phyloP scores from a whole-genome alignment of 2,888 invertebrate species.

The Luffia ferchaultella region DNA sequence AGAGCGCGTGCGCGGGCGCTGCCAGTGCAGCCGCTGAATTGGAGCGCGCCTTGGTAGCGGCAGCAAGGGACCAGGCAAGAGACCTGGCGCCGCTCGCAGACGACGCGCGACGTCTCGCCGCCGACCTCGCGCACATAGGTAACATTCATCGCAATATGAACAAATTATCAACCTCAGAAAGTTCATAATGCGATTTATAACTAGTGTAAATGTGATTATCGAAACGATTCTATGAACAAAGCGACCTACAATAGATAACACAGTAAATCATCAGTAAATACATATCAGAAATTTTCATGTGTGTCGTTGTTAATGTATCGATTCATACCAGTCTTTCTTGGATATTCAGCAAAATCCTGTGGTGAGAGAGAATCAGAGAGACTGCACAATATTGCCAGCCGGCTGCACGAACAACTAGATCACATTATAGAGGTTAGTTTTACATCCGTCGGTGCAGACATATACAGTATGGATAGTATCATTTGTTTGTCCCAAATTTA shows the following conservation, averaged over 20 bases:
- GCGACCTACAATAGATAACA: too few relatives aligned
- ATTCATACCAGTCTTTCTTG: background rate
- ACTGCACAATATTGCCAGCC: conserved; percentile 92
- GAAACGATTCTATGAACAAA: too few relatives aligned
- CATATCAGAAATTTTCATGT: too few relatives aligned
- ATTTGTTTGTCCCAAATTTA: too few relatives aligned
- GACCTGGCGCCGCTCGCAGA: conserved; percentile 52
- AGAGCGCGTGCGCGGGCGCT: conserved; percentile 71
- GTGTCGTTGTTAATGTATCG: too few relatives aligned
- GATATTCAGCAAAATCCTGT: conserved; percentile 59
- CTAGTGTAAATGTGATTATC: too few relatives aligned
- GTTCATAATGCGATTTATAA: too few relatives aligned
- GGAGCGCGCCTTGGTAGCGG: conserved; percentile 78
- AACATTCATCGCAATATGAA: too few relatives aligned
- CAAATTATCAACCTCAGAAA: too few relatives aligned
- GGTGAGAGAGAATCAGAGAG: conserved; percentile 79
- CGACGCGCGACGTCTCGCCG: conserved; percentile 49
- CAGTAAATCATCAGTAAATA: too few relatives aligned
- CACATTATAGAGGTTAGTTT: conserved; percentile 93
- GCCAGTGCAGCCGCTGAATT: conserved; percentile 87
- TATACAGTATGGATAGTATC: too few relatives aligned
- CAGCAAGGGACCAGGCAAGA: conserved; percentile 53
- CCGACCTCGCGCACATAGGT: conserved; percentile 61
- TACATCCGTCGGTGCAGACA: too few relatives aligned
- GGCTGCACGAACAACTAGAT: conserved; percentile 97